Evolutionary conservation across 2,797 vertebrate genomes (phyloP), one percentile per base, ranked within the genome.

Genomic region (Hoplostethus mediterraneus): DNA sequence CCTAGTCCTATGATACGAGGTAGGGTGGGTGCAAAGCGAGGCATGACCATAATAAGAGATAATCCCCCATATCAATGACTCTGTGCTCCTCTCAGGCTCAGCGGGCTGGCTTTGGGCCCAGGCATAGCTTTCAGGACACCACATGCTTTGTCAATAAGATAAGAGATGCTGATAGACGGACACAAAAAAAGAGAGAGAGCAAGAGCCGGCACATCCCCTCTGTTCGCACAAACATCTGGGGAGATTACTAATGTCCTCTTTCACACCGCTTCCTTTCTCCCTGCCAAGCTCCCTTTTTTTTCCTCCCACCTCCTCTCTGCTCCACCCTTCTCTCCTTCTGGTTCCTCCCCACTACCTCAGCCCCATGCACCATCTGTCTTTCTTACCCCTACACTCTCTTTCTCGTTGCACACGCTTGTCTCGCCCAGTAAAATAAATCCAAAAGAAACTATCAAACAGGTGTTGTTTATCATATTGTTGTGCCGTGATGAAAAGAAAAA

Each of bases 61-160:
- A 92, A 94, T 92, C 89, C 87, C 33, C 75, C 65, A 38, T 91
- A 90, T 93, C 88, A 86, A 75, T 89, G 79, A 83, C 86, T 84
- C 79, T 56, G 62, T 75, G 80, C 71, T 74, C 44, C 79, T 82
- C 83, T 81, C 69, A 80, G 82, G 55, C 76, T 71, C 77, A 75
- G 79, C 74, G 51, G 58, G 74, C 79, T 85, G 73, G 82, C 56
- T 71, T 30, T 62, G 67, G 75, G 71, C 84, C 83, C 64, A 17
- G 69, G 55, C 80, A 36, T 49, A 44, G 73, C 84, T 83, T 84
- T 87, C 70, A 65, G 74, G 79, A 69, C 66, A 73, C 71, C 81
- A 47, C 85, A 75, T 45, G 71, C 77, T 90, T 86, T 89, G 71
- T 88, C 87, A 91, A 77, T 86, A 77, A 83, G 87, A 93, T 90